phyloP scores from a whole-genome alignment of 1,140 invertebrate genomes.

The Papilio machaon region DNA sequence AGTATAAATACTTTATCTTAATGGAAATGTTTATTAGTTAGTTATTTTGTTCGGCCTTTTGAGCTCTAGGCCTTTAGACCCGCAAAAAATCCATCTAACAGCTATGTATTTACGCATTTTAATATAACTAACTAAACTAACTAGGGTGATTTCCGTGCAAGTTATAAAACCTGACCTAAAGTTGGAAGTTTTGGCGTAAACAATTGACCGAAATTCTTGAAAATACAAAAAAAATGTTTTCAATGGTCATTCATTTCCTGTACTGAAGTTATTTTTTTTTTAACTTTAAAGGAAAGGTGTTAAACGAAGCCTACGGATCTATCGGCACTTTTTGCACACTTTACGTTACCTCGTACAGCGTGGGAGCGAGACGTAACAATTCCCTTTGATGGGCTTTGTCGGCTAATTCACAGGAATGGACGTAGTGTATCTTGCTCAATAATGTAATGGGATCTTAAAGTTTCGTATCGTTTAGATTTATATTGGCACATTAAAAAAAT shows the following conservation, averaged over 20 bases:
- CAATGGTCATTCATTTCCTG: not conserved
- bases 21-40: too few species aligned
- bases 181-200: not conserved
- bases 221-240: not conserved
- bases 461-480: conserved; percentile 42
- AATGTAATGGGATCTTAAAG: conserved; percentile 40
- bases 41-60: too few species aligned
- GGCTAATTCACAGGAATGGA: conserved; percentile 43
- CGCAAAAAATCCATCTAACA: too few species aligned
- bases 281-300: not conserved
- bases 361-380: conserved; percentile 41
- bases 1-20: too few species aligned
- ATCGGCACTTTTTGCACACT: conserved; percentile 32
- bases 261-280: not conserved
- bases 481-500: conserved; percentile 41
- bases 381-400: conserved; percentile 44
- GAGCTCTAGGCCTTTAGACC: too few species aligned
- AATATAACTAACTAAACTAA: too few species aligned
- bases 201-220: not conserved
- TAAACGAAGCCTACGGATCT: not conserved
- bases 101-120: not conserved
- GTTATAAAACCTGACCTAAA: not conserved
- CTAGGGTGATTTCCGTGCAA: too few species aligned
- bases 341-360: conserved; percentile 41
- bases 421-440: conserved; percentile 38